Base-by-base conservation (phyloP, 1,140 invertebrate species). In the Capitella teleta region DNA sequence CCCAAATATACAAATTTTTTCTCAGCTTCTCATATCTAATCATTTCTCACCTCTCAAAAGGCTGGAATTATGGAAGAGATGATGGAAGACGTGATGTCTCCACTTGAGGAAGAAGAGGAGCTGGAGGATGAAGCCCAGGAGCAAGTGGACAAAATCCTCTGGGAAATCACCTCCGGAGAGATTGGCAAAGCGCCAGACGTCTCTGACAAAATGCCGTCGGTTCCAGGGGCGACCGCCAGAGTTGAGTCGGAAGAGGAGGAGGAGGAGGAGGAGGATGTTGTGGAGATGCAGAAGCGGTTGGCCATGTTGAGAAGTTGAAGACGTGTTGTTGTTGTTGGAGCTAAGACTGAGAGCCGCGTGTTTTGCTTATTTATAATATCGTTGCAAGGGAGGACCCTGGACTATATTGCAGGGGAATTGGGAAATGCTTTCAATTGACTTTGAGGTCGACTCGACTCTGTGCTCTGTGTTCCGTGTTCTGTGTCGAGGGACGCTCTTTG, bases 41-140 rank as follows among this genome's bases (percentile, higher is more conserved):
- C 18, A 43, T 26, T 6, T 44, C 3, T 40, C 10, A 19, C 21
- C 5, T 49, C 16, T 44, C 47, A 50, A 34, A 46, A 86, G 71
- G 91, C 93, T 5, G 92, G 94, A n/a, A 96, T 98, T 38, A 91
- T 98, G 51, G 94, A 97, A 67, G 93, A 98, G 75, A 98, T 99
- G 94, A 74, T 98, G 34, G 93, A 98, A 58, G 95, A 99, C 69
- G 94, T 93, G 25, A 85, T 99, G 81, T 90, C 94, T 55, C 76
- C 78, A 4, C 74, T 95, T 37, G 58, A 66, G 18, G 67, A 70
- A 54, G 50, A 60, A 24, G 70, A 71, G 6, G 68, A 73, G 10
- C 46, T 70, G 55, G 70, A 73, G 25, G 69, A 95, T 63, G 86
- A 85, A 59, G 92, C 90, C 2, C 86, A 94, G 64, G 81, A 80